Evolutionary conservation across 2,888 invertebrate genomes (phyloP), one percentile per base, ranked within the genome.

Genomic region (Branchinecta sandiegonensis): DNA sequence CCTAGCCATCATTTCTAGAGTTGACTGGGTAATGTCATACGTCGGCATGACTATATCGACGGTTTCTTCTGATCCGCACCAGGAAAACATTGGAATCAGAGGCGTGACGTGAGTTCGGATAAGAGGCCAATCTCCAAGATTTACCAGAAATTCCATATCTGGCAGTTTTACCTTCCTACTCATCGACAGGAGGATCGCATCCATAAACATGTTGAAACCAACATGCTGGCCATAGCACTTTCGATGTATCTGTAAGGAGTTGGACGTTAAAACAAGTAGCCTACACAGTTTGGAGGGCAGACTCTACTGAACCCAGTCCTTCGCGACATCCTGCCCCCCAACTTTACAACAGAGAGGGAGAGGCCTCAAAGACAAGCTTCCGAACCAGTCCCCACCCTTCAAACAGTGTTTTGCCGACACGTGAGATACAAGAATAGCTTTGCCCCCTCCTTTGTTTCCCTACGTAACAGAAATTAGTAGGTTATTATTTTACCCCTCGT

Each of bases 121-220:
- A 46, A 96, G 79, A 0, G 96, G 96, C 95, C 95, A 96, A 78
- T 97, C 96, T 14, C 96, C 96, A 13, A 96, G 81, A 79, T 96
- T 97, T 66, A 90, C 83, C 73, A 94, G 87, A 74, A 96, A 85
- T 78, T 96, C 94, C 74, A 90, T 80, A 78, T 96, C 89, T 7
- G 94, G 94, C 68, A 96, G 77, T 37, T 79, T 74, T 37, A 88
- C 86, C 82, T 93, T 92, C 72, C 94, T 82, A 13, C 86, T 78
- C 66, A 97, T 77, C 0, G 91, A 94, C 65, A 90, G 77, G 47
- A 97, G 78, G 70, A 93, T 86, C 65, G 86, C 85, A 79, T 97
- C 96, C 79, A 90, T 85, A 79, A 97, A 96, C 86, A 93, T 91
- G 77, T 93, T 93, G 77, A 96, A 97, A 0, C 93, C 96, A 12